Evolutionary conservation across 2,797 vertebrate genomes (phyloP), one percentile per base, ranked within the genome.

Genomic region (Acipenser ruthenus): DNA sequence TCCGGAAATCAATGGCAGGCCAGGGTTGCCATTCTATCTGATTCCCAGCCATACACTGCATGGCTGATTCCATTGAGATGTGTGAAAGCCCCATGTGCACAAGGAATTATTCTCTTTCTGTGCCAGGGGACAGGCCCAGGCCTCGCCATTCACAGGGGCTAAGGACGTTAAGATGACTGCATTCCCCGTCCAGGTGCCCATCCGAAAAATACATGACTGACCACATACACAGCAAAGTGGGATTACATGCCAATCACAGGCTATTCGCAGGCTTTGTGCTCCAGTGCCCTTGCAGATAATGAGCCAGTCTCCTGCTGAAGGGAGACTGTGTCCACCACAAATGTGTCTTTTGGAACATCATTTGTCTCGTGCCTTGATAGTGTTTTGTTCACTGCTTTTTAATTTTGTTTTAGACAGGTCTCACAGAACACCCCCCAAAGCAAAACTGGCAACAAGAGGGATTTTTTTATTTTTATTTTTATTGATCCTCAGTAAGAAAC

Each of bases 51-150:
- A 82, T 85, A 80, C 84, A 63, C 72, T 88, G 87, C 86, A 82
- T 86, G 86, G 86, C 77, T 79, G 85, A 86, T 76, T 83, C 88
- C 81, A 89, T 90, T 92, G 83, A 89, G 62, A 6, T 52, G 76
- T 82, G 79, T 86, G 81, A 83, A 73, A 72, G 65, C 67, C 50
- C 64, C 79, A 83, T 80, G 80, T 73, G 71, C 62, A 66, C 11
- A 67, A 71, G 53, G 75, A 78, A 69, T 86, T 77, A 78, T 67
- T 72, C 83, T 84, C 81, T 80, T 73, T 72, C 71, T 67, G 79
- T 70, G 81, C 82, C 72, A 73, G 71, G 65, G 60, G 49, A 15
- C 64, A 69, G 68, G 60, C 74, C 66, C 63, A 60, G 80, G 83
- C 83, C 85, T 69, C 52, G 15, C 72, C 50, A 23, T 51, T 23